A percentile compares a stretch with the other conserved stretches of the same genome.
Conservation (phyloP, 53 echinoderm and acorn worm species). For the Zoroaster sp. region DNA sequence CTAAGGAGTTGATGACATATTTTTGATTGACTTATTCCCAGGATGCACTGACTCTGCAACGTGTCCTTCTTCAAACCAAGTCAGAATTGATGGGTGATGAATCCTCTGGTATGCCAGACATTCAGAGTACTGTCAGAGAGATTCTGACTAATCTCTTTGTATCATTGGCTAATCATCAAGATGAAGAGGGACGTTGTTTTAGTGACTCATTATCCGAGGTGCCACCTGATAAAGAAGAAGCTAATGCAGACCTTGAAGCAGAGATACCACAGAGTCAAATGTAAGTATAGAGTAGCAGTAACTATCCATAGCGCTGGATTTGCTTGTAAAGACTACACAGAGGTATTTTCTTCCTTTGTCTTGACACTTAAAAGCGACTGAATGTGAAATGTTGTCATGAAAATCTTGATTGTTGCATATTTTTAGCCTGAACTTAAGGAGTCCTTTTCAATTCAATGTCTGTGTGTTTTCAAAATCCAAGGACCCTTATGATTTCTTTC, state of each 20-base stretch:
- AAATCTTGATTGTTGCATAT: too few relatives aligned
- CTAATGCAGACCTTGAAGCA: constrained; percentile 15
- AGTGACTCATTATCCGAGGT: constrained; percentile 95
- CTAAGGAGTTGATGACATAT: not conserved
- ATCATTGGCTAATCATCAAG: constrained; percentile 95
- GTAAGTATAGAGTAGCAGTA: constrained; percentile 37
- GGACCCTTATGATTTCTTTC: too few relatives aligned
- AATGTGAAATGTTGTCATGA: too few relatives aligned
- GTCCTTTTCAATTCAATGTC: too few relatives aligned
- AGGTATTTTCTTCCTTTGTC: too few relatives aligned
- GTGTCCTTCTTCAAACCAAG: constrained; percentile 90
- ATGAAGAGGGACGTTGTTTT: constrained; percentile 95
- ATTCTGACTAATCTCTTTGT: constrained; percentile 95
- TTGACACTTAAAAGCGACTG: too few relatives aligned
- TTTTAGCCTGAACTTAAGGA: too few relatives aligned
- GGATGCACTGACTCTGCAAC: constrained; percentile 94
- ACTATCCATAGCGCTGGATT: not conserved
- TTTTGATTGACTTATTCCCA: not conserved
- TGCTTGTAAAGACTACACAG: not conserved
- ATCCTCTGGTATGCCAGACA: constrained; percentile 93
- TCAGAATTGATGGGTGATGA: constrained; percentile 93
- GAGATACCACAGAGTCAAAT: constrained; percentile 23
- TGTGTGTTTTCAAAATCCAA: too few relatives aligned
- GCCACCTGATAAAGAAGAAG: constrained; percentile 77
- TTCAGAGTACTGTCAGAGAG: constrained; percentile 88